These are phyloP conservation scores for Metellina segmentata DNA, from an alignment of 2,888 invertebrate genomes.

Conservation along the genomic window DNA sequence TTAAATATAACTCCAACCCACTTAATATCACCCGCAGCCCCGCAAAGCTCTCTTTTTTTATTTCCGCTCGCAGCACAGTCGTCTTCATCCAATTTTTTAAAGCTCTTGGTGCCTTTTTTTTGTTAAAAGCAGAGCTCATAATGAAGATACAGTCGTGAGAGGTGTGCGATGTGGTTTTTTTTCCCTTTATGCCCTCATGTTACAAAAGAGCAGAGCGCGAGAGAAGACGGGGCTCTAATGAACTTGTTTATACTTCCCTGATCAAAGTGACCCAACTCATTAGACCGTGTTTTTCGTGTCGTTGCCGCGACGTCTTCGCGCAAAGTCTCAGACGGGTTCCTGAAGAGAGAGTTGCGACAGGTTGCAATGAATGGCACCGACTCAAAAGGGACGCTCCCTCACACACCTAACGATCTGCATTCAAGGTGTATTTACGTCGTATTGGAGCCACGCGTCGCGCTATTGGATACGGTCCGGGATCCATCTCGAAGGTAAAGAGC, in stretches of 20 bases:
- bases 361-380: no score
- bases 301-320: no score
- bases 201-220: no score
- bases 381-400: no score
- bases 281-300: background rate
- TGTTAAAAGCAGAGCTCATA: constrained; percentile 1
- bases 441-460: no score
- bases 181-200: background rate
- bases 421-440: no score
- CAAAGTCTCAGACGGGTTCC: no score
- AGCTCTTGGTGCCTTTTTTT: background rate
- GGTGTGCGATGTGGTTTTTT: background rate
- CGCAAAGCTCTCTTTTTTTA: background rate
- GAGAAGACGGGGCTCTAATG: constrained; percentile 44
- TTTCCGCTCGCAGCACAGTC: background rate
- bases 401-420: no score
- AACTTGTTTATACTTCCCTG: constrained; percentile 42
- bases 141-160: constrained; percentile 2
- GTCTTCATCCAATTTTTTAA: constrained; percentile 2
- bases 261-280: constrained; percentile 51
- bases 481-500: no score
- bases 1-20: constrained; percentile 10
- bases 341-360: no score
- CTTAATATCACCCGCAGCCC: constrained; percentile 3
- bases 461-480: no score